Evolutionary conservation across 2,888 invertebrate genomes (phyloP), one percentile per base, ranked within the genome.

Genomic region (Cacoxenus indagator): DNA sequence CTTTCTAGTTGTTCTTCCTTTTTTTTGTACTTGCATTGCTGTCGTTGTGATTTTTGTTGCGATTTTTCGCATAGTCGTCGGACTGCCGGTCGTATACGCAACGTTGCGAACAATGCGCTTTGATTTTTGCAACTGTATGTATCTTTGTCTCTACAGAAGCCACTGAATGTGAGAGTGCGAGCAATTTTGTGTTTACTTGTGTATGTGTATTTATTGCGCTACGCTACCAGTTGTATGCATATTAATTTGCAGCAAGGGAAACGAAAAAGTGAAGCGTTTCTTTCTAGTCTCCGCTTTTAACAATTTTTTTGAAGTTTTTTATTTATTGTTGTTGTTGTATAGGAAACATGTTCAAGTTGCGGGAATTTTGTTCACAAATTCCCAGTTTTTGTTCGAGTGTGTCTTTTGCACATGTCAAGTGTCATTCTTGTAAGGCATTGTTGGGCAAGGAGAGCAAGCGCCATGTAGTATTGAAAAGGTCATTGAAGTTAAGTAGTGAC

Each of bases 331-430:
- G 24, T 67, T 68, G 65, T 67, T 46, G 57, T 68, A 70, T 78
- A 78, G 80, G 82, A 81, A 82, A 78, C 80, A 82, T 81, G 82
- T 73, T 81, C 77, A 81, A 81, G 80, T 81, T 77, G 73, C 82
- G 75, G 80, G 74, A 76, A 82, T 76, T 71, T 75, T 64, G 17
- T 22, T 48, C 9, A 29, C 29, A 29, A 19, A 46, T 64, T 64
- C 19, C 48, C n/a, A 51, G 22, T 48, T 48, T 5, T 51, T n/a
- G 51, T 22, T 17, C 22, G 51, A 19, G 24, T 51, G 37, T 29
- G 31, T 29, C 14, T 22, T 29, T 69, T 61, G 69, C 71, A 73
- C 73, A 74, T 75, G 77, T 78, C 79, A 78, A 81, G 81, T 79
- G 78, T 65, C 46, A 45, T 29, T n/a, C 4, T 14, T 17, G 43